Percentiles rank a stretch among this genome's conserved stretches.
These are phyloP conservation scores for Drosophila ercepeae DNA, from an alignment of 1,140 invertebrate species.

Conservation along the genomic window DNA sequence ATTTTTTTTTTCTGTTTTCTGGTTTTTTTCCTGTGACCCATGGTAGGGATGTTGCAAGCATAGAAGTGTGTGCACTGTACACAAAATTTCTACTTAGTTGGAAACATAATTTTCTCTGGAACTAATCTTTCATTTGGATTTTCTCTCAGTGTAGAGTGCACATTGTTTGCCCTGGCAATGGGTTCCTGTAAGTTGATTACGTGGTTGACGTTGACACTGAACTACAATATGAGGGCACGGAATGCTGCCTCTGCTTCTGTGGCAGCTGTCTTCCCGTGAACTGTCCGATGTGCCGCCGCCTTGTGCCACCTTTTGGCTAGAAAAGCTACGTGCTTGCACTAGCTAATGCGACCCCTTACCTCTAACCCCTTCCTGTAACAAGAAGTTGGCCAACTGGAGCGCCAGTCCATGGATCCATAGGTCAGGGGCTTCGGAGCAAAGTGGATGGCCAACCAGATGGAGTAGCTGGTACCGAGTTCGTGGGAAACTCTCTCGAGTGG, in stretches of 20 bases:
- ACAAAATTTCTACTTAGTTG: no score
- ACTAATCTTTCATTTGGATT: neutral
- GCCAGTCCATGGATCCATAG: constrained; percentile 46
- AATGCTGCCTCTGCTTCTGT: constrained; percentile 47
- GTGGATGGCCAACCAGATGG: constrained; percentile 2
- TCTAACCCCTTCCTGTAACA: constrained; percentile 1
- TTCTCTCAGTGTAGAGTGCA: neutral
- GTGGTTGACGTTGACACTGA: constrained; percentile 76
- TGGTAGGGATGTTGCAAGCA: constrained; percentile 57
- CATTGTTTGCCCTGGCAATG: constrained; percentile 34
- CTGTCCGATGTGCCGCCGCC: constrained; percentile 42
- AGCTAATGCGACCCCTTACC: constrained; percentile 37
- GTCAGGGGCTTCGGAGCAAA: constrained; percentile 16
- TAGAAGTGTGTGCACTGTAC: constrained; percentile 16
- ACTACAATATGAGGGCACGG: constrained; percentile 76
- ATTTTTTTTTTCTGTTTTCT: constrained; percentile 44
- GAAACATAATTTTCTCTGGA: no score
- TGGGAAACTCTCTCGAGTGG: constrained; percentile 76
- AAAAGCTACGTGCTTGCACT: constrained; percentile 64
- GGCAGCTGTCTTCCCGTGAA: constrained; percentile 77
- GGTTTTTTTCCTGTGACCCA: neutral
- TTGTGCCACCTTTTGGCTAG: constrained; percentile 32
- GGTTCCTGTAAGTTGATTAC: constrained; percentile 76
- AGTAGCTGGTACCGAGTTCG: constrained; percentile 45
- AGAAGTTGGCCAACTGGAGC: constrained; percentile 50